Evolutionary conservation across 2,113 vertebrate species (phyloP), one percentile per base, ranked within the genome.

Genomic region (Tyrannus savana): DNA sequence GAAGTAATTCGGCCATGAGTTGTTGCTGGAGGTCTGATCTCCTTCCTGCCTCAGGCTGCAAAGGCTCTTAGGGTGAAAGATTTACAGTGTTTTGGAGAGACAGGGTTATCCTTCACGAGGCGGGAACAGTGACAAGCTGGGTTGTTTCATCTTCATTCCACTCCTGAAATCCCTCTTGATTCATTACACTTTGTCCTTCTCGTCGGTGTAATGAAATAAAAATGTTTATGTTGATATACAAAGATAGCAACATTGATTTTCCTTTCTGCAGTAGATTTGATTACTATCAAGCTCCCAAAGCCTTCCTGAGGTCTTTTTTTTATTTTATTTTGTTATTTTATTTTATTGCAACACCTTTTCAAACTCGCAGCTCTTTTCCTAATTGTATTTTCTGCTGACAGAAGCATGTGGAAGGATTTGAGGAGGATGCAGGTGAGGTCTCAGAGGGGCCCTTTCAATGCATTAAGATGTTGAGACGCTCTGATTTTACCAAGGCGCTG

Each of bases 141-240:
- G 86, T 33, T 91, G 82, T 89, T 95, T 91, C 53, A 7, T 94
- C 92, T 88, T 90, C 79, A 74, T 93, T 86, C 67, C 78, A 18
- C 77, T 82, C 91, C 79, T 35, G 84, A 95, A 94, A 87, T 62
- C 76, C 67, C 89, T 68, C 76, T 87, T 95, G 93, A 95, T 95
- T 95, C 93, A 93, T 97, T 94, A 94, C 89, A 80, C 39, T 88
- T 93, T 95, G 94, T 93, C 83, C 86, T 96, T 80, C 94, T 93
- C 7, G 0, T 47, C 49, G 64, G 33, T 85, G 87, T 96, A 97
- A 97, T 95, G 96, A 97, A 97, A 96, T 95, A 91, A 92, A 97
- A 95, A 95, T 93, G 78, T 96, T 97, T 97, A 95, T 97, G 95
- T 95, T 97, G 95, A 95, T 96, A 91, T 95, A 96, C 93, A 95